phyloP scores from a whole-genome alignment of 35 echinoderm and acorn worm genomes.

The Ophioderma brevispina region DNA sequence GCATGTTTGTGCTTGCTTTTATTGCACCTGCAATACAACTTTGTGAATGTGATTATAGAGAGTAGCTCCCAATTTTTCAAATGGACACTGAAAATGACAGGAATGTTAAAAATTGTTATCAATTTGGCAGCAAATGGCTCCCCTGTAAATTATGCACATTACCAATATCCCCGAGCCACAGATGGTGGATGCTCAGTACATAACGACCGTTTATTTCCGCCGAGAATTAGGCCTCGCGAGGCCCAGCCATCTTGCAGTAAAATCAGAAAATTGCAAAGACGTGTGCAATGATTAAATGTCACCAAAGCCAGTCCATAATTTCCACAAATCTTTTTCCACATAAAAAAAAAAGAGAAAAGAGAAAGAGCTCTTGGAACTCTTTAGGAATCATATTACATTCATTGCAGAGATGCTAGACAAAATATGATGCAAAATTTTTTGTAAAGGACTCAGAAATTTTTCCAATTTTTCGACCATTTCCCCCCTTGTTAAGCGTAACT shows the following conservation, averaged over 20 bases:
- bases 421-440: neutral
- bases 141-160: neutral
- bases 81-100: neutral
- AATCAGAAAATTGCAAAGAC: neutral
- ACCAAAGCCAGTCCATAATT: neutral
- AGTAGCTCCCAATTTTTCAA: neutral
- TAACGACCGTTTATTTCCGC: constrained; percentile 1
- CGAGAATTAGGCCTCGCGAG: neutral
- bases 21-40: too few relatives aligned
- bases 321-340: constrained; percentile 1
- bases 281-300: constrained; percentile 4
- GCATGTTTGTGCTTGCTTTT: too few relatives aligned
- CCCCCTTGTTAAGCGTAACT: neutral
- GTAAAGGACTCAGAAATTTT: neutral
- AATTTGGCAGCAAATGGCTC: neutral
- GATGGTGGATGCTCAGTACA: neutral
- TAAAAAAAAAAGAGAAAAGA: neutral
- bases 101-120: neutral
- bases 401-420: neutral
- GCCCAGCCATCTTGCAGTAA: neutral
- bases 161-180: neutral
- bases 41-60: too few relatives aligned
- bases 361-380: neutral
- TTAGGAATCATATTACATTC: neutral
- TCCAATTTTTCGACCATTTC: neutral